phyloP scores from a whole-genome alignment of 2,888 invertebrate species.

The Eupithecia insigniata region DNA sequence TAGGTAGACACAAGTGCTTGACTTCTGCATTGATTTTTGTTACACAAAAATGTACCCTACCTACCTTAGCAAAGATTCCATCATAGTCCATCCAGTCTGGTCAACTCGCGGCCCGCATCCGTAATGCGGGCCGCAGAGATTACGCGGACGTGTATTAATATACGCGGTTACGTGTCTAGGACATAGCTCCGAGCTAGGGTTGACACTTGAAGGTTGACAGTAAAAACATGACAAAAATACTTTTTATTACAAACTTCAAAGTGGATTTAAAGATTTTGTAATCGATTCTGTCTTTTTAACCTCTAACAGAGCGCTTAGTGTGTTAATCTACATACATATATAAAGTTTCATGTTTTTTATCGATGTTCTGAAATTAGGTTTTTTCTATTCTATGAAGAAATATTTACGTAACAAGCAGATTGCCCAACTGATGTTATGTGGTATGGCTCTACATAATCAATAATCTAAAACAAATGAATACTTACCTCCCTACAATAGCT shows the following conservation, averaged over 20 bases:
- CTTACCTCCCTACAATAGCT: neutral
- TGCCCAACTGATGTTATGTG: too few species aligned
- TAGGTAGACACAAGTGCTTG: neutral
- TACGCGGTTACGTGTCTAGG: conserved; percentile 39
- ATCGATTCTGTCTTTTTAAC: neutral
- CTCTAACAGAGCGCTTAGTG: too few species aligned
- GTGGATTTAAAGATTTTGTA: neutral
- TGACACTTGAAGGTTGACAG: conserved; percentile 14
- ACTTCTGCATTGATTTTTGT: neutral
- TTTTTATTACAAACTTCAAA: neutral
- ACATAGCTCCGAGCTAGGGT: conserved; percentile 34
- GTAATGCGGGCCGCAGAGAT: conserved; percentile 74
- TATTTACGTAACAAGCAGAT: neutral
- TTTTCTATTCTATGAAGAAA: too few species aligned
- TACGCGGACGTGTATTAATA: conserved; percentile 70
- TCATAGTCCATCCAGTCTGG: conserved; percentile 25
- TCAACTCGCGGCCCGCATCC: conserved; percentile 65
- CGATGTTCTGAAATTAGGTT: neutral
- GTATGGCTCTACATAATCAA: neutral
- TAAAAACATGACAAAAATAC: neutral
- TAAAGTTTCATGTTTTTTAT: neutral
- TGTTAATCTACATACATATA: too few species aligned
- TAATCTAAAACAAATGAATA: neutral
- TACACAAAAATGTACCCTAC: neutral
- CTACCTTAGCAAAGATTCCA: conserved; percentile 7